phyloP scores from a whole-genome alignment of 2,888 invertebrate species.

The Drosophila paracracens region DNA sequence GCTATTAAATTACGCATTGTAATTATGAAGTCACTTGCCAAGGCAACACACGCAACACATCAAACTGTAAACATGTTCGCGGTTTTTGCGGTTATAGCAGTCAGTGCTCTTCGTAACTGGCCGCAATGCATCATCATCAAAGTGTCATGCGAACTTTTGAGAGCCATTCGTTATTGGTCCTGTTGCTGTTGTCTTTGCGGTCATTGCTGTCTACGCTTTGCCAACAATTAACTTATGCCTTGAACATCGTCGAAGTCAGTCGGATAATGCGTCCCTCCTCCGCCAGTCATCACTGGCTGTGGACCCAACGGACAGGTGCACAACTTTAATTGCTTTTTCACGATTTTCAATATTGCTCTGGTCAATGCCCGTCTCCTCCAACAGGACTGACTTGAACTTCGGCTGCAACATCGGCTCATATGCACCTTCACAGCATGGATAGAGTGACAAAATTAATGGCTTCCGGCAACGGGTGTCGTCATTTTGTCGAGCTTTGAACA shows the following conservation, averaged over 20 bases:
- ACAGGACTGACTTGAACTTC: slow-evolving; percentile 15
- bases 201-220: slow-evolving; percentile 66
- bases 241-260: slow-evolving; percentile 43
- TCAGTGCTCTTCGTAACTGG: slow-evolving; percentile 15
- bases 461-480: slow-evolving; percentile 73
- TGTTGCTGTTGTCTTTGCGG: slow-evolving; percentile 50
- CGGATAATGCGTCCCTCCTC: slow-evolving; percentile 15
- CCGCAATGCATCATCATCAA: slow-evolving; percentile 49
- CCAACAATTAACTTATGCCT: slow-evolving; percentile 72
- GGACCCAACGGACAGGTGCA: slow-evolving; percentile 57
- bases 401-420: slow-evolving; percentile 37
- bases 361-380: slow-evolving; percentile 44
- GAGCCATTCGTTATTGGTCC: slow-evolving; percentile 20
- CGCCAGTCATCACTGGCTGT: background rate
- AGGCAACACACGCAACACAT: slow-evolving; percentile 35
- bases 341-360: slow-evolving; percentile 68
- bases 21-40: slow-evolving; percentile 68
- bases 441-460: slow-evolving; percentile 81
- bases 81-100: slow-evolving; percentile 62
- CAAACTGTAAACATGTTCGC: slow-evolving; percentile 49
- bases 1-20: slow-evolving; percentile 72
- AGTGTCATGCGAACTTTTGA: slow-evolving; percentile 62
- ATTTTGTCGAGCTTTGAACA: slow-evolving; percentile 61
- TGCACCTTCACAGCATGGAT: slow-evolving; percentile 55
- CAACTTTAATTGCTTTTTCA: slow-evolving; percentile 73